Evolutionary conservation across 1,140 invertebrate species (phyloP), one percentile per base, ranked within the genome.

Genomic region (Drosophila ogumai): DNA sequence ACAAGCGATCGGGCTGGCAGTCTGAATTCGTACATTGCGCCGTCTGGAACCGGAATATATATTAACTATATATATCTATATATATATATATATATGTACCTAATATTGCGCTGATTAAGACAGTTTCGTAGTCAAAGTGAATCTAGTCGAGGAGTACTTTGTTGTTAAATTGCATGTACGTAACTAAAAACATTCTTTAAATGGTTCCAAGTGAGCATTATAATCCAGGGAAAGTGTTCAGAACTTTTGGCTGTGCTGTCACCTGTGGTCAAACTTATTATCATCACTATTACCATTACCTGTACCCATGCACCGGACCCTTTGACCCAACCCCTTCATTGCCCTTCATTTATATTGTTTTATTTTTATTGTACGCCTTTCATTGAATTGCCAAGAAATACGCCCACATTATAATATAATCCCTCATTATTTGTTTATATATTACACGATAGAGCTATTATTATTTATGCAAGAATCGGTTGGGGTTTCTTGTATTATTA

Each of bases 21-120:
- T 87, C 54, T 65, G 46, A 82, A 71, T 17, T 71, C 74, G 75
- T 61, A 56, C 80, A 66, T 72, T 82, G 80, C 43, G 57, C 49
- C 47, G 65, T 67, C 71, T 82, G 72, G 68, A 87, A 74, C 72
- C 41, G 40, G 28, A 76, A 49, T 50, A 64, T 22, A 58, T 22
- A 49, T 50, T 64, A 15, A 36, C 13, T 54, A 19, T 58, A 57
- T 56, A 43, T 38, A 43, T 44, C 9, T 54, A 57, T 56, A 41
- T 43, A 43, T 44, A 12, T 54, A 57, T 56, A 41, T 43, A 43
- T 44, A 15, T 36, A 36, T 56, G 28, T 64, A 57, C 28, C 61
- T 31, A 40, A 7, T 46, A 72, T 25, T 40, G 31, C 17, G 72
- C 52, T 50, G 72, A 66, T 75, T 56, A 64, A 43, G 43, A 28